Evolutionary conservation across 1,140 invertebrate genomes (phyloP), one percentile per base, ranked within the genome.

Genomic region (Drosophila fuyamai): DNA sequence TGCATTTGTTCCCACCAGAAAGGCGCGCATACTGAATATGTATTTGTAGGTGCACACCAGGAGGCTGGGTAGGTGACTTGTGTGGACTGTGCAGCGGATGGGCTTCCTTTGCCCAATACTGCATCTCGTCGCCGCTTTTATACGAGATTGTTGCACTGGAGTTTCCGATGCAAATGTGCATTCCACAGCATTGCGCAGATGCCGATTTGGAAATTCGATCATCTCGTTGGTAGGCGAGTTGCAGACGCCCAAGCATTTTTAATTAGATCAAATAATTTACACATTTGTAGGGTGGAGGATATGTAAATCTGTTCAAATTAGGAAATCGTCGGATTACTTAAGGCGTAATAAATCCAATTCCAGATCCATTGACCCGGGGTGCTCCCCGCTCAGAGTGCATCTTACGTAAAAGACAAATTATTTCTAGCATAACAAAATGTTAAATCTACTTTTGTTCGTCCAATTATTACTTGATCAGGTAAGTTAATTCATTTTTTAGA

Each of bases 281-380:
- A 67, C 32, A 54, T 76, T 72, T 48, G 47, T 54, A 65, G 65
- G 59, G 29, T 9, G 72, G 65, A 60, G 62, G 29, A 77, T 73
- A 66, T 79, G 77, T 68, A 73, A 80, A 80, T 81, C 48, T 81
- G 80, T 81, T 81, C 77, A 81, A 81, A 80, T 81, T 51, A 57
- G 58, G 43, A 9, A 59, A n/a, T 62, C 41, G 51, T 14, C 23
- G 51, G 36, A 13, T 29, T 40, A 32, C 9, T 16, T 44, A 44
- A 56, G 57, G 50, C 56, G 41, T 27, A 59, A 65, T 78, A 70
- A 56, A 27, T 38, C 59, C 53, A 47, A n/a, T 47, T 32, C 29
- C 29, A 32, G 8, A 32, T 7, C 1, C 8, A 32, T 32, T 32
- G 7, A 32, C 29, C 7, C 29, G 23, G 23, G 23, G 23, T 23